A percentile compares a stretch with the other conserved stretches of the same genome.
phyloP scores from a whole-genome alignment of 1,140 invertebrate species.

The Trissolcus basalis region DNA sequence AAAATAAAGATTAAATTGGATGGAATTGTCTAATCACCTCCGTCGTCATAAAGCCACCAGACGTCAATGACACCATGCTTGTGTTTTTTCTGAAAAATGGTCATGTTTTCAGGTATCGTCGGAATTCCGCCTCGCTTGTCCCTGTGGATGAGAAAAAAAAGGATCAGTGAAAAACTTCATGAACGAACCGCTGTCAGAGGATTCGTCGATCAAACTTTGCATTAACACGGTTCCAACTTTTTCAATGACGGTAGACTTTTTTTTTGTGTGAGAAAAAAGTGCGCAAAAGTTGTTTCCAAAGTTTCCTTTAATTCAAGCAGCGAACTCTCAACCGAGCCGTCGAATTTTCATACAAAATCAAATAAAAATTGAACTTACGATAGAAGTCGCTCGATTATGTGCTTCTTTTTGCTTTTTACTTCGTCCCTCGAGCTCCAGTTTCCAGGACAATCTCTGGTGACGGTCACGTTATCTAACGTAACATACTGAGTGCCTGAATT shows the following conservation, averaged over 20 bases:
- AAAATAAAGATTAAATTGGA: not conserved
- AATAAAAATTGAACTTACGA: conserved; percentile 60
- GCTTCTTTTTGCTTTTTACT: conserved; percentile 69
- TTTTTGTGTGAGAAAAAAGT: not conserved
- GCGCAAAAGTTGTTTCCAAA: not conserved
- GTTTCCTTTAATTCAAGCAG: not conserved
- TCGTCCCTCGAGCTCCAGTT: conserved; percentile 68
- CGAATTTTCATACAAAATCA: conserved; percentile 1
- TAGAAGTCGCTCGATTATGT: conserved; percentile 68
- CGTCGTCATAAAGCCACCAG: conserved; percentile 99
- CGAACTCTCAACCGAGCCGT: too few species aligned
- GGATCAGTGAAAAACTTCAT: too few species aligned
- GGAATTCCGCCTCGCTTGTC: conserved; percentile 66
- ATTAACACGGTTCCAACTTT: too few species aligned
- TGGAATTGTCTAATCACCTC: conserved; percentile 78
- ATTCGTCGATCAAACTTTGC: too few species aligned
- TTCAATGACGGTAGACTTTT: too few species aligned
- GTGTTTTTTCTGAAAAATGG: conserved; percentile 81
- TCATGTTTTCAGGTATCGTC: conserved; percentile 75
- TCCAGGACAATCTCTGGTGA: conserved; percentile 65
- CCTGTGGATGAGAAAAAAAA: conserved; percentile 3
- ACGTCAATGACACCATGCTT: conserved; percentile 91
- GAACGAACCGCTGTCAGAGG: too few species aligned
- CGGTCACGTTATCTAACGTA: conserved; percentile 42
- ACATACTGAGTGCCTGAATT: conserved; percentile 64